These are phyloP conservation scores for Rhinopithecus roxellana DNA, from an alignment of 2,113 vertebrate species.

Conservation along the genomic window DNA sequence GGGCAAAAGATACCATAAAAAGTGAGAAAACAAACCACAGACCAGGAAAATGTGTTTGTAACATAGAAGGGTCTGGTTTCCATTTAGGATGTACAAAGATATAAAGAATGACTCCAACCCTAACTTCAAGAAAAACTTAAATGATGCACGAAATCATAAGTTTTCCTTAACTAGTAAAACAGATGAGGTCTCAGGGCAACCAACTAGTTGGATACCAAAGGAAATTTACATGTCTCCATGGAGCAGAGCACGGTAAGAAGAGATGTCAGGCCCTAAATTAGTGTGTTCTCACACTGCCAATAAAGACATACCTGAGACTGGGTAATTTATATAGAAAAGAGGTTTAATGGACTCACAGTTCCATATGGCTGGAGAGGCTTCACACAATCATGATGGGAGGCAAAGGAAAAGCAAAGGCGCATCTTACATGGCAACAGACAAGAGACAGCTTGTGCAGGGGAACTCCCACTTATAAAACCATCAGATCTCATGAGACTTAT, in stretches of 20 bases:
- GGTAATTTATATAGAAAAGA: too few species aligned
- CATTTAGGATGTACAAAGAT: not conserved
- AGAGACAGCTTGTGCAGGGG: too few species aligned
- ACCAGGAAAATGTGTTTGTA: not conserved
- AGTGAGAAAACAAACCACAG: not conserved
- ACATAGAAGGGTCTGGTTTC: not conserved
- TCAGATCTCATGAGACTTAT: too few species aligned
- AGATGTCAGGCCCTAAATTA: not conserved
- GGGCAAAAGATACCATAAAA: not conserved
- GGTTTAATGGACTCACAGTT: too few species aligned
- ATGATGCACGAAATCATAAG: not conserved
- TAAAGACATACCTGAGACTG: too few species aligned
- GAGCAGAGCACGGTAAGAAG: not conserved
- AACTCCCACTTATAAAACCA: too few species aligned
- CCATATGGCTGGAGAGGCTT: too few species aligned
- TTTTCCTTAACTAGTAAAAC: not conserved
- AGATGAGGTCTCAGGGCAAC: not conserved
- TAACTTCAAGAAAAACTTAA: conserved; percentile 23
- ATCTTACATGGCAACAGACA: too few species aligned
- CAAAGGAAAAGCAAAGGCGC: too few species aligned
- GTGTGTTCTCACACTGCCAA: too few species aligned
- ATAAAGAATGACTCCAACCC: not conserved
- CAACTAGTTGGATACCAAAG: not conserved
- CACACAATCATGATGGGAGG: too few species aligned
- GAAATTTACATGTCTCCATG: not conserved